Conservation (phyloP, 2,797 vertebrate genomes). For the Pangasius macronema region DNA sequence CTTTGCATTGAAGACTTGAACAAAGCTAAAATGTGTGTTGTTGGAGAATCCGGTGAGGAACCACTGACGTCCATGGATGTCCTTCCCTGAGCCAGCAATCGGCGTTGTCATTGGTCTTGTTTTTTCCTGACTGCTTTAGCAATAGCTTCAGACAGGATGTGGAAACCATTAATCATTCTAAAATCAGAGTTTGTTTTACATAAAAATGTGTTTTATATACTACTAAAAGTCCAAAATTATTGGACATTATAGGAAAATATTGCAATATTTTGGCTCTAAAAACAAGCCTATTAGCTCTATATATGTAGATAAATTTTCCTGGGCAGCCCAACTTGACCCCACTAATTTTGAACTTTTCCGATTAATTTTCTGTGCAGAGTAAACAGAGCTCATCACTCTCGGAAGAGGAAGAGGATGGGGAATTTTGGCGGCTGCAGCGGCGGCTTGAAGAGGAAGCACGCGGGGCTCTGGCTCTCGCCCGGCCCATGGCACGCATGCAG, state of each 20-base stretch:
- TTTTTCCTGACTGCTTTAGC: not conserved
- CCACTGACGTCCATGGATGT: not conserved
- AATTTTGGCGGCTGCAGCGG: constrained; percentile 92
- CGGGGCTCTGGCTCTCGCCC: constrained; percentile 92
- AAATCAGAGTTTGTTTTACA: not conserved
- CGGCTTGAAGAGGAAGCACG: constrained; percentile 93
- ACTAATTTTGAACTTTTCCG: constrained; percentile 36
- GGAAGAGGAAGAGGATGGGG: constrained; percentile 92
- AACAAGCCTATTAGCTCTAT: not conserved
- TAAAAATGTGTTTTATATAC: not conserved
- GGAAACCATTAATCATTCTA: not conserved
- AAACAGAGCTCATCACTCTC: constrained; percentile 97
- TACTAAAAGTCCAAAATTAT: not conserved
- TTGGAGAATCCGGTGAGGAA: not conserved
- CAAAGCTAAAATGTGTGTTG: not conserved
- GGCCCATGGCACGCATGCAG: constrained; percentile 98
- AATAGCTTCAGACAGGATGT: not conserved
- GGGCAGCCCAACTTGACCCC: not conserved
- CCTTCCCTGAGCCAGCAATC: not conserved
- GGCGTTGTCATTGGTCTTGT: not conserved
- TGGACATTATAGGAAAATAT: not conserved
- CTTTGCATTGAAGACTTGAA: not conserved
- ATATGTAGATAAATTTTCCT: not conserved
- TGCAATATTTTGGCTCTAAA: not conserved
- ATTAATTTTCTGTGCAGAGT: constrained; percentile 75